A percentile compares a stretch with the other conserved stretches of the same genome.
These are phyloP conservation scores for Anoplophora glabripennis DNA, from an alignment of 1,140 invertebrate species.

Conservation along the genomic window DNA sequence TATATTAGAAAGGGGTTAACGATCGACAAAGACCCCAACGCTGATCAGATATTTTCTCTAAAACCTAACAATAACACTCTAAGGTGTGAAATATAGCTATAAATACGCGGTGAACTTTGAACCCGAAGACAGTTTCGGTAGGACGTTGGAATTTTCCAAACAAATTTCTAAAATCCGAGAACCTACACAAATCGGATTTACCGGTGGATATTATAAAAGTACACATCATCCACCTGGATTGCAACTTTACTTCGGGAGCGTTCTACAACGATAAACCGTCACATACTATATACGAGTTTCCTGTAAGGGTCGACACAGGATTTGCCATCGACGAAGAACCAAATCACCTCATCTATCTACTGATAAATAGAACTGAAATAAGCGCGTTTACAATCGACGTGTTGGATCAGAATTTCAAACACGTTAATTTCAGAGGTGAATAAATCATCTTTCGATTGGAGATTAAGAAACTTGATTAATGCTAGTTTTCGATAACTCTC, in stretches of 20 bases:
- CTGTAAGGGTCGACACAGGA: conserved; percentile 21
- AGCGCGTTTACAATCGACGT: conserved; percentile 27
- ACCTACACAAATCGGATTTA: conserved; percentile 23
- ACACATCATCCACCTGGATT: conserved; percentile 24
- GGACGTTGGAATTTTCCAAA: conserved; percentile 20
- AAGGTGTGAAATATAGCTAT: conserved; percentile 16
- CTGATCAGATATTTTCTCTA: not conserved
- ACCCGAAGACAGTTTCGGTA: conserved; percentile 4
- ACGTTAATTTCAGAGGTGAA: conserved; percentile 32
- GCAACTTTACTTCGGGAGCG: conserved; percentile 23
- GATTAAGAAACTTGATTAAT: conserved; percentile 14
- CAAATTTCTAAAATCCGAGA: conserved; percentile 11
- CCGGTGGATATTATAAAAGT: conserved; percentile 29
- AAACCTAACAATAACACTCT: conserved; percentile 35
- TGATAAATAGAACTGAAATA: conserved; percentile 17
- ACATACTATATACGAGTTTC: conserved; percentile 28
- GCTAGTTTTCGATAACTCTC: too few relatives aligned
- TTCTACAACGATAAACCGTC: conserved; percentile 20
- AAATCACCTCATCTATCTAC: conserved; percentile 24
- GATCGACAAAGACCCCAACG: not conserved
- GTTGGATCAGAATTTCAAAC: conserved; percentile 26
- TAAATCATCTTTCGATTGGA: conserved; percentile 19
- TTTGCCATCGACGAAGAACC: conserved; percentile 23
- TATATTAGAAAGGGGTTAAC: not conserved
- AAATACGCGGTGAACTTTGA: conserved; percentile 23